These are phyloP conservation scores for Eretmocerus hayati DNA, from an alignment of 2,888 invertebrate species.

Conservation along the genomic window DNA sequence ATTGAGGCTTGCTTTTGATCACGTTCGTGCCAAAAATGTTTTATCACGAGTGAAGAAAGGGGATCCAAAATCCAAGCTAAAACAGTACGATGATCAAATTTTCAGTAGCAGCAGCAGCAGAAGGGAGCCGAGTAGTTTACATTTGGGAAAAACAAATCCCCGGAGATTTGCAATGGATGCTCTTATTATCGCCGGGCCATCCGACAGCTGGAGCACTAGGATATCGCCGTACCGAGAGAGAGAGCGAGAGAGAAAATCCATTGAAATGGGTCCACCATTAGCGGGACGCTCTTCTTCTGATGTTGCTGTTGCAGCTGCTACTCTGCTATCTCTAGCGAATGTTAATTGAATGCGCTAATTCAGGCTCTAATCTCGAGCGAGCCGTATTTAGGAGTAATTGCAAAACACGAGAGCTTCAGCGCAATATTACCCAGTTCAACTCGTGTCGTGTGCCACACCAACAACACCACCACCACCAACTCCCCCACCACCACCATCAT, in stretches of 20 bases:
- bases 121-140: too few species aligned
- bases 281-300: slow-evolving; percentile 21
- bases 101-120: too few species aligned
- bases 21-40: too few species aligned
- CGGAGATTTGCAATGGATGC: slow-evolving; percentile 19
- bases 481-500: too few species aligned
- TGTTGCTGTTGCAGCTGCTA: not conserved
- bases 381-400: slow-evolving; percentile 42
- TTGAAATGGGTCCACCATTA: slow-evolving; percentile 35
- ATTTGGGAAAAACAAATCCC: slow-evolving; percentile 22
- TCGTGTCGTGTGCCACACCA: slow-evolving; percentile 2
- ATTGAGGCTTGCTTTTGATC: too few species aligned
- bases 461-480: slow-evolving; percentile 8
- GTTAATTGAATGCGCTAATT: slow-evolving; percentile 45
- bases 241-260: slow-evolving; percentile 29
- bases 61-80: too few species aligned
- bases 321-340: slow-evolving; percentile 29
- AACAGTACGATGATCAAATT: too few species aligned
- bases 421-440: not conserved
- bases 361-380: slow-evolving; percentile 40
- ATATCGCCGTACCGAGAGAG: too few species aligned
- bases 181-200: slow-evolving; percentile 24
- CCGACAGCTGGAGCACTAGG: too few species aligned
- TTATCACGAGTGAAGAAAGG: too few species aligned
- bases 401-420: slow-evolving; percentile 31